A percentile compares a stretch with the other conserved stretches of the same genome.
Evolutionary conservation across 2,113 vertebrate species (phyloP).

Genomic region (Phylloscopus trochilus): DNA sequence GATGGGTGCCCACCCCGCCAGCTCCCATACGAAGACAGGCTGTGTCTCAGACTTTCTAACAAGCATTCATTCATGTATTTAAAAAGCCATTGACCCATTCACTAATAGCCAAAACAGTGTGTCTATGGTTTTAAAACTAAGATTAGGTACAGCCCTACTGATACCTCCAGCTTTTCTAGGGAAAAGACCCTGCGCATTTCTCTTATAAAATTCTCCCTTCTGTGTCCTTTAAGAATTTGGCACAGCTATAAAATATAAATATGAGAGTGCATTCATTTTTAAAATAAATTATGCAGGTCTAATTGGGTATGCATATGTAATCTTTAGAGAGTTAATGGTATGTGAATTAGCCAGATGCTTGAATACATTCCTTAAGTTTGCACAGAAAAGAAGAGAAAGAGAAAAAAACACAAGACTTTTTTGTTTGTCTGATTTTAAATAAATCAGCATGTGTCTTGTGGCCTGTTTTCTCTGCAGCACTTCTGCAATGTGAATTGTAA

Average conservation of each 20-base stretch:
- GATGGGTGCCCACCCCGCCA: rapidly evolving
- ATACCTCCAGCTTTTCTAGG: background rate
- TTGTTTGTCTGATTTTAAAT: background rate
- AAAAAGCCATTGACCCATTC: background rate
- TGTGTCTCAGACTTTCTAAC: background rate
- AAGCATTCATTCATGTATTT: background rate
- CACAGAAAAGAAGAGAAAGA: background rate
- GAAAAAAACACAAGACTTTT: background rate
- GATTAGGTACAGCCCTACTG: background rate
- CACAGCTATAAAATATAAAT: background rate
- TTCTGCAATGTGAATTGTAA: background rate
- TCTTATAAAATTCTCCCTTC: background rate
- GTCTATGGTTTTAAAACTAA: background rate
- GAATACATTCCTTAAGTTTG: background rate
- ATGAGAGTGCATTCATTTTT: background rate
- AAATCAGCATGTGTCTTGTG: background rate
- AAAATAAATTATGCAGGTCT: constrained; percentile 1
- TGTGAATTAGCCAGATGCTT: constrained; percentile 1
- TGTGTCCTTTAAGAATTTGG: background rate
- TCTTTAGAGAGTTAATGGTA: constrained; percentile 22
- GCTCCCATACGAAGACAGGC: background rate
- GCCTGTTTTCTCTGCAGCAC: background rate
- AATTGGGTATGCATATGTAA: background rate
- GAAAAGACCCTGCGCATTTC: background rate
- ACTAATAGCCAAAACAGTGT: background rate